Conservation (phyloP, 2,113 vertebrate species). For the Numenius arquata region DNA sequence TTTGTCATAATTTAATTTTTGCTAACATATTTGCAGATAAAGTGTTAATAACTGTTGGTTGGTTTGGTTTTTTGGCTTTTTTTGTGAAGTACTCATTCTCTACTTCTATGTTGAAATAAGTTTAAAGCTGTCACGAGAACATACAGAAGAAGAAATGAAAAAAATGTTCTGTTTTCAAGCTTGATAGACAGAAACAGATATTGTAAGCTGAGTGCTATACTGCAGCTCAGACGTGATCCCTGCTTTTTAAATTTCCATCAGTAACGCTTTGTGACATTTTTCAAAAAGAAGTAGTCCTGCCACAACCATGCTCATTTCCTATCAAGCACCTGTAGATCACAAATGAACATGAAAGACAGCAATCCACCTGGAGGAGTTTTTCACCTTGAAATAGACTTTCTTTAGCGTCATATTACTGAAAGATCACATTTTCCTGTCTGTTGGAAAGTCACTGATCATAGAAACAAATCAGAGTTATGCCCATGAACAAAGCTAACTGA, state of each 20-base stretch:
- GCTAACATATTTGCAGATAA: not conserved
- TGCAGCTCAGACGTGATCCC: not conserved
- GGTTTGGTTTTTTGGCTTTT: not conserved
- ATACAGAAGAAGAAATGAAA: not conserved
- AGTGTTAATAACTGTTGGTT: not conserved
- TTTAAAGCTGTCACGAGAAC: not conserved
- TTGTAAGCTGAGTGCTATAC: not conserved
- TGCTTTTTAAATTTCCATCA: not conserved
- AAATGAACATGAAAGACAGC: slow-evolving; percentile 12
- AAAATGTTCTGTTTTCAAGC: not conserved
- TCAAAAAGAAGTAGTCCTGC: slow-evolving; percentile 19
- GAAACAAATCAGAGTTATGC: not conserved
- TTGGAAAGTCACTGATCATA: not conserved
- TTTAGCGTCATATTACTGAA: not conserved
- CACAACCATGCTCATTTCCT: slow-evolving; percentile 20
- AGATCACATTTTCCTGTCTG: not conserved
- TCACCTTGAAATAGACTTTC: slow-evolving; percentile 30
- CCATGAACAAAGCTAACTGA: not conserved
- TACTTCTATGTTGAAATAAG: not conserved
- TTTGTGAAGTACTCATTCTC: not conserved
- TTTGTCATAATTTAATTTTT: not conserved
- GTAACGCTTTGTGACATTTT: slow-evolving; percentile 12
- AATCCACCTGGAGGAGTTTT: slow-evolving; percentile 4
- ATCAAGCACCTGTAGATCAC: slow-evolving; percentile 36
- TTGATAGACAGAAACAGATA: not conserved